Conservation (phyloP, 2,888 invertebrate genomes). For the Cosmia trapezina region DNA sequence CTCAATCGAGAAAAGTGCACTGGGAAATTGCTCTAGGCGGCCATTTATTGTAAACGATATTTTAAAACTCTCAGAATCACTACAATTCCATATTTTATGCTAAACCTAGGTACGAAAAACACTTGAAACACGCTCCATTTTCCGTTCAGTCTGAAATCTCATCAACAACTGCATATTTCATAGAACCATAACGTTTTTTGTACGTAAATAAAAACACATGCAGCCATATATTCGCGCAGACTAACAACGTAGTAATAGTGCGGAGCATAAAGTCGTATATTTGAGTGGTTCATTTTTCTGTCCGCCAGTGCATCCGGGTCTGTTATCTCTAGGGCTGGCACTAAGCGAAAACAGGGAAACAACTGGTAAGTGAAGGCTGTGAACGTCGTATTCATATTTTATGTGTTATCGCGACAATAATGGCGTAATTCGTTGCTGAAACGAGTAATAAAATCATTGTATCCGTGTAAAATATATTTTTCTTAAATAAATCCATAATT, state of each 20-base stretch:
- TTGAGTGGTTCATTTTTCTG: constrained; percentile 63
- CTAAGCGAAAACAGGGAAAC: constrained; percentile 19
- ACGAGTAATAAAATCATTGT: constrained; percentile 1
- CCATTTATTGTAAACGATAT: constrained; percentile 17
- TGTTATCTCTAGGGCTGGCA: constrained; percentile 59
- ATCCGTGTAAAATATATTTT: background rate
- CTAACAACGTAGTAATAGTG: constrained; percentile 48
- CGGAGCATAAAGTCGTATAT: constrained; percentile 51
- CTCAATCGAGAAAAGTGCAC: constrained; percentile 29
- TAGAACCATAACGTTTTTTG: background rate
- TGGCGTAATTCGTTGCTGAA: constrained; percentile 9
- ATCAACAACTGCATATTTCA: constrained; percentile 21
- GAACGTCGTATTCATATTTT: background rate
- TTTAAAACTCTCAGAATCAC: background rate
- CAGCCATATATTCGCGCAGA: constrained; percentile 21
- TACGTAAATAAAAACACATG: constrained; percentile 29
- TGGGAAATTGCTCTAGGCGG: background rate
- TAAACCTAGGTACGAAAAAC: background rate
- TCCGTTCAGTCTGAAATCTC: constrained; percentile 16
- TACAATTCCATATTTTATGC: background rate
- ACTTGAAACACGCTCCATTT: constrained; percentile 6
- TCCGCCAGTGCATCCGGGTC: constrained; percentile 60
- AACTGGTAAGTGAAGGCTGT: background rate
- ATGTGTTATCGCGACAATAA: constrained; percentile 17
- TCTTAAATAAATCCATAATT: constrained; percentile 2